Conservation (phyloP, 1,140 invertebrate genomes). For the Leptonema lineaticorne region DNA sequence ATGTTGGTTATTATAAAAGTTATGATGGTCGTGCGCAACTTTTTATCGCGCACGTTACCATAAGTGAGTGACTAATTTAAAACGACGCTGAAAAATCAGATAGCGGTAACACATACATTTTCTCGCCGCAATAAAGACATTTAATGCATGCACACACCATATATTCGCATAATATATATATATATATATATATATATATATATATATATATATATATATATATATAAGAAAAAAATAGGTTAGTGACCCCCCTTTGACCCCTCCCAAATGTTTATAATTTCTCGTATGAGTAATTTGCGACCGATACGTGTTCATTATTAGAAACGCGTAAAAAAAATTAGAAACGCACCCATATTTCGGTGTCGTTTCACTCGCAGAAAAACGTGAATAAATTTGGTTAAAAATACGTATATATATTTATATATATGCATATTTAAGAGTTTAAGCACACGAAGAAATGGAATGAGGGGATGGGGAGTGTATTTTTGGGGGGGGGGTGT, state of each 20-base stretch:
- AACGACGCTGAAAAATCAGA: conserved; percentile 31
- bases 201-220: too few relatives aligned
- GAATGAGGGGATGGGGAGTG: too few relatives aligned
- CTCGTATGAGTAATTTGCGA: neutral
- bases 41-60: conserved; percentile 19
- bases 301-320: neutral
- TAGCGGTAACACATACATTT: conserved; percentile 30
- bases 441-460: too few relatives aligned
- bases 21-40: neutral
- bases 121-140: conserved; percentile 39
- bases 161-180: conserved; percentile 12
- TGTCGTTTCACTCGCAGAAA: neutral
- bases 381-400: conserved; percentile 13
- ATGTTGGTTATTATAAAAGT: neutral
- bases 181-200: too few relatives aligned
- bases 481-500: neutral
- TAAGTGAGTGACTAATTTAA: conserved; percentile 35
- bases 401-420: too few relatives aligned
- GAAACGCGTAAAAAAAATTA: neutral
- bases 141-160: conserved; percentile 33
- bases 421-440: too few relatives aligned
- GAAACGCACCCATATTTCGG: too few relatives aligned
- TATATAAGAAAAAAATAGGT: too few relatives aligned
- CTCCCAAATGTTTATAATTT: conserved; percentile 5
- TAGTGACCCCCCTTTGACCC: neutral